Base-by-base conservation (phyloP, 2,113 vertebrate species). In the Neopipo cinnamomea region DNA sequence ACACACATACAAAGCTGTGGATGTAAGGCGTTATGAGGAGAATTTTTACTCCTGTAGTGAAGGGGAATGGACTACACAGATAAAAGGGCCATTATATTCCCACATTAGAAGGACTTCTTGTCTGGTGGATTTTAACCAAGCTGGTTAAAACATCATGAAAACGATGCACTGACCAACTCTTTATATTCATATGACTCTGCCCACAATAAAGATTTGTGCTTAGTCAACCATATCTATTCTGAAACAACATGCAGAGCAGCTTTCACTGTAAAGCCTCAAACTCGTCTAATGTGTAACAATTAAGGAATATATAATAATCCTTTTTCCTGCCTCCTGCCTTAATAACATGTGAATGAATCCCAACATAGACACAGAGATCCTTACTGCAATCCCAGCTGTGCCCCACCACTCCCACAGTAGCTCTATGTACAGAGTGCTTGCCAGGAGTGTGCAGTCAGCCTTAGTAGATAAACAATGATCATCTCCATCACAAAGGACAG, bases 91-190 rank as follows among this genome's bases (percentile, higher is more conserved):
- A 72, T 95, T 95, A 93, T 91, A 94, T 81, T 87, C 86, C 50
- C 65, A 81, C 74, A 92, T 92, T 89, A 97, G 94, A 95, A 87
- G 83, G 77, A 67, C 73, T 84, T 93, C 86, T 96, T 92, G 86
- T 93, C 74, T 88, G 62, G 71, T 88, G 41, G 53, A 76, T 93
- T 94, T 95, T 92, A 96, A 95, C 87, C 93, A 93, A 88, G 62
- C 71, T 88, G 46, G 74, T 94, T 93, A 91, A 94, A 96, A 89
- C 74, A 79, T 78, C 77, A 78, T 88, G 37, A 85, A 95, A 94
- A 96, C 0, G 1, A 31, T 73, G 55, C 71, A 66, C 58, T 90
- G 85, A 90, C 92, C 79, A 80, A 61, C 46, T 88, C 77, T 62
- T 87, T 95, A 56, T 56, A 88, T 70, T 78, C 0, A 0, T 75